These are phyloP conservation scores for Aptenodytes patagonicus DNA, from an alignment of 2,113 vertebrate species.

Conservation along the genomic window DNA sequence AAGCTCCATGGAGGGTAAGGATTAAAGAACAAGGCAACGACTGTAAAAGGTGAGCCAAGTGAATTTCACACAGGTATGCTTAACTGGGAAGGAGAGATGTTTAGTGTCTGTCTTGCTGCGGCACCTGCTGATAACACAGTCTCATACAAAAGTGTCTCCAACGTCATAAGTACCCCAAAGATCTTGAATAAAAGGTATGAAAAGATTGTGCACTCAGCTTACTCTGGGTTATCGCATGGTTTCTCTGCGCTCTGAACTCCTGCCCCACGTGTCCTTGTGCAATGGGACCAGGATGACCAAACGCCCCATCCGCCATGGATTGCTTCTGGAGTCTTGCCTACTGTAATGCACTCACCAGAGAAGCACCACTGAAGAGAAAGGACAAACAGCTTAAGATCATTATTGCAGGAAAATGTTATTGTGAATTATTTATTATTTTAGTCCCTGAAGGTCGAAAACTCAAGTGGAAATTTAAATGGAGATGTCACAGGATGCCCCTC, in stretches of 20 bases:
- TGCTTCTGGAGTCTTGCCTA: slow-evolving; percentile 91
- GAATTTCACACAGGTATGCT: background rate
- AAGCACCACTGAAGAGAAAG: slow-evolving; percentile 87
- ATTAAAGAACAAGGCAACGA: background rate
- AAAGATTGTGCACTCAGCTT: slow-evolving; percentile 52
- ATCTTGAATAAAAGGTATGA: background rate
- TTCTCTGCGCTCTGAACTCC: slow-evolving; percentile 91
- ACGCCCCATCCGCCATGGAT: slow-evolving; percentile 89
- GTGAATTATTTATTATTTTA: background rate
- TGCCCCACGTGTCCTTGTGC: slow-evolving; percentile 91
- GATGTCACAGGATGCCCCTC: background rate
- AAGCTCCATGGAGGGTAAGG: background rate
- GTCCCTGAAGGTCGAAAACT: background rate
- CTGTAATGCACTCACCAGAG: slow-evolving; percentile 92
- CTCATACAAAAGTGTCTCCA: background rate
- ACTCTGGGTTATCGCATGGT: slow-evolving; percentile 91
- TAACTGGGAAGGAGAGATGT: background rate
- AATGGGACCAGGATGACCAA: slow-evolving; percentile 93
- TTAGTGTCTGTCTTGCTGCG: background rate
- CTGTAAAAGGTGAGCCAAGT: background rate
- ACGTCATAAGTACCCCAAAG: background rate
- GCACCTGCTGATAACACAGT: background rate
- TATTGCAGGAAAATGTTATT: background rate
- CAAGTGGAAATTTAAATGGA: background rate
- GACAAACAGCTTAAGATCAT: background rate